These are phyloP conservation scores for Ommatoiulus sabulosus DNA, from an alignment of 2,888 invertebrate species.

Conservation along the genomic window DNA sequence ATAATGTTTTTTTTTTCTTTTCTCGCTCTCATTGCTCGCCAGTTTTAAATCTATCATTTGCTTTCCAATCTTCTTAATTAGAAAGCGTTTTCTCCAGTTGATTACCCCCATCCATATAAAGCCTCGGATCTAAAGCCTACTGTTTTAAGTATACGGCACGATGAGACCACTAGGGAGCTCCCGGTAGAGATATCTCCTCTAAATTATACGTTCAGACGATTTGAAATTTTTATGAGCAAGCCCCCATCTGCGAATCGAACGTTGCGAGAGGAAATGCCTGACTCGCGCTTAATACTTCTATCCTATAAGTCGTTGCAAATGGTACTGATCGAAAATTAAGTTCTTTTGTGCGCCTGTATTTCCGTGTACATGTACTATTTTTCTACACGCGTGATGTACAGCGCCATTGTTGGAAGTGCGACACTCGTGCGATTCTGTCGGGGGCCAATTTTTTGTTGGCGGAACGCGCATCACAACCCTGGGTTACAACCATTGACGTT, in stretches of 20 bases:
- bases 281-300: neutral
- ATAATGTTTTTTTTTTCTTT: neutral
- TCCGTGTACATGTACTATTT: neutral
- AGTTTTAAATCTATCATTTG: slow-evolving; percentile 34
- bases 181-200: neutral
- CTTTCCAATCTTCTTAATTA: slow-evolving; percentile 43
- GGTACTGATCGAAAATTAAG: neutral
- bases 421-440: neutral
- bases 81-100: slow-evolving; percentile 40
- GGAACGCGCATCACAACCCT: neutral
- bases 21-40: neutral
- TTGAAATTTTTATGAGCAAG: slow-evolving; percentile 31
- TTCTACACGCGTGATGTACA: neutral
- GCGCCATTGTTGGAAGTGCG: neutral
- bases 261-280: neutral
- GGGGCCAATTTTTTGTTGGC: neutral
- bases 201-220: slow-evolving; percentile 43
- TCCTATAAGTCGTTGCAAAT: neutral
- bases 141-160: slow-evolving; percentile 5
- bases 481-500: neutral
- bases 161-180: slow-evolving; percentile 40
- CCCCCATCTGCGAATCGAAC: slow-evolving; percentile 29
- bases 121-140: neutral
- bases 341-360: neutral
- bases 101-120: slow-evolving; percentile 15